phyloP scores from a whole-genome alignment of 2,888 invertebrate genomes.

The Lottia scabra region DNA sequence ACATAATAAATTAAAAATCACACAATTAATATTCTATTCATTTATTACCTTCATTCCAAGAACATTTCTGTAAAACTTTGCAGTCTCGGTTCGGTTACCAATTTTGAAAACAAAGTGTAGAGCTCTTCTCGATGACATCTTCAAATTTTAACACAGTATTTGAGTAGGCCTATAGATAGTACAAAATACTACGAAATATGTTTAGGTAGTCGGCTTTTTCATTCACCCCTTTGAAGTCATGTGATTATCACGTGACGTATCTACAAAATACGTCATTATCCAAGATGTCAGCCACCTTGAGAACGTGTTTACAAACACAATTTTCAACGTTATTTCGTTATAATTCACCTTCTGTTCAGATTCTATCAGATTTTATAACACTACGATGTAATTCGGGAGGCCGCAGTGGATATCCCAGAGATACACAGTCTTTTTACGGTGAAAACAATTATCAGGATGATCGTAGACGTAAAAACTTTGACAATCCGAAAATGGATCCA shows the following conservation, averaged over 20 bases:
- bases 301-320: conserved; percentile 17
- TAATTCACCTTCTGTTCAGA: not conserved
- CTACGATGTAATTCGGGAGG: conserved; percentile 26
- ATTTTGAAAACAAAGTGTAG: conserved; percentile 98
- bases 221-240: not conserved
- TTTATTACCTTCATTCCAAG: conserved; percentile 91
- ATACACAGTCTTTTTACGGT: conserved; percentile 18
- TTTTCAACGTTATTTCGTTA: not conserved
- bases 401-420: conserved; percentile 15
- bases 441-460: conserved; percentile 16
- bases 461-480: not conserved
- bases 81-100: conserved; percentile 86
- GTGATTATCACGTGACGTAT: conserved; percentile 22
- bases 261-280: not conserved
- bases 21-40: not conserved
- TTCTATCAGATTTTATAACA: no score
- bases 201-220: not conserved
- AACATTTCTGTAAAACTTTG: conserved; percentile 88
- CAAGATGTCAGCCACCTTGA: conserved; percentile 31
- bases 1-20: not conserved
- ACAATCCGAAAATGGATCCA: conserved; percentile 16
- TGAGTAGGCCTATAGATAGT: no score
- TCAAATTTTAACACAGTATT: not conserved
- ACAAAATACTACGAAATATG: not conserved
- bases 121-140: conserved; percentile 74